phyloP scores from a whole-genome alignment of 2,888 invertebrate species.

The Mycogona germanica region DNA sequence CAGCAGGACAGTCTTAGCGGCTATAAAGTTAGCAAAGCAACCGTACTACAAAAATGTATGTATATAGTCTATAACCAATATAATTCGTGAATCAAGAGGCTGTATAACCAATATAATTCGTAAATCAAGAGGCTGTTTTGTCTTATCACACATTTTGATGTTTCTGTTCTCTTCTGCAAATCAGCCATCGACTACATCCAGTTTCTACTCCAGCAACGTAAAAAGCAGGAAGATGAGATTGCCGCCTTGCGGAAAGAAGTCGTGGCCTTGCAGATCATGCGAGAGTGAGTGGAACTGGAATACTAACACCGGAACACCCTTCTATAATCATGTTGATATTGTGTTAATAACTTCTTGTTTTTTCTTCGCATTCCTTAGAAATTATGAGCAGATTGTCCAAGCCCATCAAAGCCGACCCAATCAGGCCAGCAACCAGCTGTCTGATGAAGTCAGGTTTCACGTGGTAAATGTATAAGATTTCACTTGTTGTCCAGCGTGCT shows the following conservation, averaged over 20 bases:
- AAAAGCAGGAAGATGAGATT: conserved; percentile 89
- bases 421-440: conserved; percentile 72
- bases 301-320: neutral
- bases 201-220: conserved; percentile 79
- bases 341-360: neutral
- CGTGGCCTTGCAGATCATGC: conserved; percentile 83
- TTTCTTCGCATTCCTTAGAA: conserved; percentile 34
- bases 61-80: too few relatives aligned
- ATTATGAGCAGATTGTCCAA: conserved; percentile 92
- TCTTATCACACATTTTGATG: too few relatives aligned
- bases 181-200: conserved; percentile 45
- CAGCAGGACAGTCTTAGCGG: conserved; percentile 66
- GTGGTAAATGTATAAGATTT: conserved; percentile 47
- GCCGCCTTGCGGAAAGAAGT: conserved; percentile 82
- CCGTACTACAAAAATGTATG: conserved; percentile 73
- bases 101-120: too few relatives aligned
- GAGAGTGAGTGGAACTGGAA: conserved; percentile 41
- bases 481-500: neutral
- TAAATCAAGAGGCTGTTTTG: too few relatives aligned
- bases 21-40: conserved; percentile 92
- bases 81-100: too few relatives aligned
- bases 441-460: conserved; percentile 92
- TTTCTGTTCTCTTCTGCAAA: conserved; percentile 22
- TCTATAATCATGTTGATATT: neutral
- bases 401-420: conserved; percentile 87